These are phyloP conservation scores for Dipodomys stephensi DNA, from an alignment of 2,113 vertebrate species.

Conservation along the genomic window DNA sequence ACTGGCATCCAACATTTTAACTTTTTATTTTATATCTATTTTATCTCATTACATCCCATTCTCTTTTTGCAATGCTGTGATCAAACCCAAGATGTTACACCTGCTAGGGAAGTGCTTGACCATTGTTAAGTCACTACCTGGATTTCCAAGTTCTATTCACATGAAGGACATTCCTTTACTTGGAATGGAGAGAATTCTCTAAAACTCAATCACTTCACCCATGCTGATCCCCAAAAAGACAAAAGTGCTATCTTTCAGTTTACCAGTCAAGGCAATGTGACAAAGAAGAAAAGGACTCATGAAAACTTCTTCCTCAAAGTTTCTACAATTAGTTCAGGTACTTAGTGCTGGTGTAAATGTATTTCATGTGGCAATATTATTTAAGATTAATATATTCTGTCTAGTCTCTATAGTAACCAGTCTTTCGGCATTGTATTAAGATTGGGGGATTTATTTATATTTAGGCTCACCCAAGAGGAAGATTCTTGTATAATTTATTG, in stretches of 20 bases:
- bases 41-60: background rate
- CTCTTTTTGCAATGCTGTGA: background rate
- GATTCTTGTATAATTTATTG: constrained; percentile 92
- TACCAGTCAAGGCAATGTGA: background rate
- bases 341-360: constrained; percentile 78
- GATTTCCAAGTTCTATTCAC: background rate
- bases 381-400: constrained; percentile 86
- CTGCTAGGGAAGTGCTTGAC: background rate
- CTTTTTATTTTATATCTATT: too few species aligned
- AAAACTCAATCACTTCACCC: background rate
- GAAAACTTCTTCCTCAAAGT: constrained; percentile 74
- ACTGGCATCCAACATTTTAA: background rate
- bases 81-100: background rate
- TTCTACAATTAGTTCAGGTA: constrained; percentile 75
- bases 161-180: background rate
- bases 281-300: constrained; percentile 40
- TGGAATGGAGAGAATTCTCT: background rate
- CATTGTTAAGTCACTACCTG: background rate
- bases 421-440: constrained; percentile 84
- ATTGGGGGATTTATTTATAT: constrained; percentile 87
- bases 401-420: constrained; percentile 81
- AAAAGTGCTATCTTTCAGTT: background rate
- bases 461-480: constrained; percentile 88
- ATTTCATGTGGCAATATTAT: constrained; percentile 81
- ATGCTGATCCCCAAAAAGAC: background rate